Percentiles rank a stretch among this genome's conserved stretches.
phyloP scores from a whole-genome alignment of 2,888 invertebrate species.

The Lottia scabra region DNA sequence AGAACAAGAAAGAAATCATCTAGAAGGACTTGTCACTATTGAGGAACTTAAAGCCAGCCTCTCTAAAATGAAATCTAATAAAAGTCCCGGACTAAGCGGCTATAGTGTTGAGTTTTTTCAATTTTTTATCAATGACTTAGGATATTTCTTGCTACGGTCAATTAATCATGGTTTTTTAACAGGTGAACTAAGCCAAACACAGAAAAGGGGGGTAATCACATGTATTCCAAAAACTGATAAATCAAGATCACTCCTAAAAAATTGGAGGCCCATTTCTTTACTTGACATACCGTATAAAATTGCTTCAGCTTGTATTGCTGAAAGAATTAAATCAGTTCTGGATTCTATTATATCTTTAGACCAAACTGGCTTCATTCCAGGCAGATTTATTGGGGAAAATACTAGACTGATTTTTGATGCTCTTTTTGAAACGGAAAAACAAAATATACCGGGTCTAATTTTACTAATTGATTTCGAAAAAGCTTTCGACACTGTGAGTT shows the following conservation, averaged over 20 bases:
- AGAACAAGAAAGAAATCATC: no score
- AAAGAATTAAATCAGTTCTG: conserved; percentile 14
- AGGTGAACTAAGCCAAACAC: conserved; percentile 9
- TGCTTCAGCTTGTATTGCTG: conserved; percentile 4
- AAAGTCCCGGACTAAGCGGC: conserved; percentile 12
- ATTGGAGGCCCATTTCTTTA: conserved; percentile 16
- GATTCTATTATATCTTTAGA: not conserved
- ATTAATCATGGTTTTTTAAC: not conserved
- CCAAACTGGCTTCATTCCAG: conserved; percentile 11
- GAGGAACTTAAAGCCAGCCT: no score
- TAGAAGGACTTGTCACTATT: no score
- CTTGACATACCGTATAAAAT: conserved; percentile 11
- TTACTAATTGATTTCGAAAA: conserved; percentile 12
- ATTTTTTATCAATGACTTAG: conserved; percentile 8
- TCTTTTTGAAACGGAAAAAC: not conserved
- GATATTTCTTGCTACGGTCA: conserved; percentile 2
- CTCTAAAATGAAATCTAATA: conserved; percentile 6
- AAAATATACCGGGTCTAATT: not conserved
- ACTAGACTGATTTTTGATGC: conserved; percentile 4
- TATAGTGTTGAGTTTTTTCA: conserved; percentile 11
- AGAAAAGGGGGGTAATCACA: conserved; percentile 7
- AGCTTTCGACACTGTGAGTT: conserved; percentile 14
- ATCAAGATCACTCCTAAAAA: conserved; percentile 1
- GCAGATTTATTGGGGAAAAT: conserved; percentile 15
- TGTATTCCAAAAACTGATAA: conserved; percentile 11